A percentile compares a stretch with the other conserved stretches of the same genome.
phyloP scores from a whole-genome alignment of 2,113 vertebrate species.

The Chaenogobius annularis region DNA sequence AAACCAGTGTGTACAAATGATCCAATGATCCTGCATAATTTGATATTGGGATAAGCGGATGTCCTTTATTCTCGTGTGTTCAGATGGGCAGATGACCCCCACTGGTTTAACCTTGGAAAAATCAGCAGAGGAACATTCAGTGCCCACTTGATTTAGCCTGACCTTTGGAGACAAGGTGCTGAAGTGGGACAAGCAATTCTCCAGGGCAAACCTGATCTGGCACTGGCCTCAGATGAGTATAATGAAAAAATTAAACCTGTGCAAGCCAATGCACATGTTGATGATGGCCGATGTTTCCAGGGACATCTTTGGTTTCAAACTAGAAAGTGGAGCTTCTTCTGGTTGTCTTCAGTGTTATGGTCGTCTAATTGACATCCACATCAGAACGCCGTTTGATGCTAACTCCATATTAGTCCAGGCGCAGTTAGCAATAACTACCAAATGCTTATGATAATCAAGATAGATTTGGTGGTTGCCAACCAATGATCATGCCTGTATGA shows the following conservation, averaged over 20 bases:
- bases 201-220: slow-evolving; percentile 30
- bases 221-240: not conserved
- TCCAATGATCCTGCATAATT: slow-evolving; percentile 52
- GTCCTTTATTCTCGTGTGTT: slow-evolving; percentile 36
- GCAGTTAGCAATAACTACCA: too few relatives aligned
- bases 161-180: slow-evolving; percentile 40
- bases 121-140: slow-evolving; percentile 38
- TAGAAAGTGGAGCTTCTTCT: too few relatives aligned
- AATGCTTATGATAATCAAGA: too few relatives aligned
- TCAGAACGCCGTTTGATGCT: too few relatives aligned
- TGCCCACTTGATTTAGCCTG: slow-evolving; percentile 59
- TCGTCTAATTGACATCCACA: too few relatives aligned
- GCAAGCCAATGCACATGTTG: not conserved
- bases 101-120: slow-evolving; percentile 59
- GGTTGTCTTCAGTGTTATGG: too few relatives aligned
- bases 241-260: not conserved
- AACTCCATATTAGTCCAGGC: too few relatives aligned
- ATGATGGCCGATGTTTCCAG: not conserved
- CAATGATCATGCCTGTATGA: too few relatives aligned
- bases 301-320: not conserved
- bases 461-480: too few relatives aligned
- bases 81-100: slow-evolving; percentile 30
- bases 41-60: slow-evolving; percentile 53
- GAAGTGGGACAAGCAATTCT: slow-evolving; percentile 5
- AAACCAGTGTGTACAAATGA: slow-evolving; percentile 41